These are phyloP conservation scores for Orchesellides sinensis DNA, from an alignment of 2,888 invertebrate genomes.

Conservation along the genomic window DNA sequence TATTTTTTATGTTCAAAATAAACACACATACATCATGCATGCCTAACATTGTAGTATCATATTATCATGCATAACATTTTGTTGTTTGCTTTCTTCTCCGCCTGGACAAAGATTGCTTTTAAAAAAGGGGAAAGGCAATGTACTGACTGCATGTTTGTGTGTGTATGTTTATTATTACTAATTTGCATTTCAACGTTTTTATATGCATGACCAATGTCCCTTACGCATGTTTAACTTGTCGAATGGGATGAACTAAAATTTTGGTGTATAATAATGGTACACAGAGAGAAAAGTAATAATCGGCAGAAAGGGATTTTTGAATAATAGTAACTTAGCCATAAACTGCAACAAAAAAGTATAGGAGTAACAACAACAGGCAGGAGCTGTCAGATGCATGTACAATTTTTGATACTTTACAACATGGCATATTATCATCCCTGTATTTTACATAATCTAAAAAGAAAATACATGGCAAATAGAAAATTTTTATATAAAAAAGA, in stretches of 20 bases:
- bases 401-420: constrained; percentile 14
- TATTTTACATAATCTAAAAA: not conserved
- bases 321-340: not conserved
- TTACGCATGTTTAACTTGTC: not conserved
- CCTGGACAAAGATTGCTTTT: too few relatives aligned
- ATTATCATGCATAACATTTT: too few relatives aligned
- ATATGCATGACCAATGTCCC: not conserved
- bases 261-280: not conserved
- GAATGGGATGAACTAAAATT: not conserved
- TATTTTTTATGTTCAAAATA: too few relatives aligned
- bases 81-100: too few relatives aligned
- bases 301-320: not conserved
- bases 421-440: not conserved
- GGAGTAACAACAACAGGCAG: constrained; percentile 6
- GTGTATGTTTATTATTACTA: too few relatives aligned
- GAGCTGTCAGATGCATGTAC: constrained; percentile 49
- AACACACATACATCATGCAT: too few relatives aligned
- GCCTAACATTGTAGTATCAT: too few relatives aligned
- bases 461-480: not conserved
- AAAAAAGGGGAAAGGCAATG: too few relatives aligned
- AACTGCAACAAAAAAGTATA: not conserved
- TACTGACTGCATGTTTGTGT: too few relatives aligned
- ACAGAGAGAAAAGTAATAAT: too few relatives aligned
- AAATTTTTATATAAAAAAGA: not conserved
- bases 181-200: constrained; percentile 38